Conservation (phyloP, 2,888 invertebrate genomes). For the Lasioglossum vierecki region DNA sequence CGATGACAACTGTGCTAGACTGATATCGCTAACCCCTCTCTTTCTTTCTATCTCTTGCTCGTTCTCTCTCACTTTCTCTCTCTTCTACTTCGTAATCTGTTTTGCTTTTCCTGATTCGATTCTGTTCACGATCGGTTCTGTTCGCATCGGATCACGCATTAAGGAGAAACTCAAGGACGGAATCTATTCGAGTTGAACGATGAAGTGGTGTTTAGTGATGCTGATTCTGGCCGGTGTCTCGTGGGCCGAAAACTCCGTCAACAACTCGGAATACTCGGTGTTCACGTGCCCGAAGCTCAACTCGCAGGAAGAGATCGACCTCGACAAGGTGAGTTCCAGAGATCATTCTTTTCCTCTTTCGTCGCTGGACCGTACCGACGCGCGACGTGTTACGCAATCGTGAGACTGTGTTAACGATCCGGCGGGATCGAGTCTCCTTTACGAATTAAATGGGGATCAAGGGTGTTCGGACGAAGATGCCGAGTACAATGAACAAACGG, state of each 20-base stretch:
- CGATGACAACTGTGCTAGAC: slow-evolving; percentile 21
- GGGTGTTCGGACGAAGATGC: not conserved
- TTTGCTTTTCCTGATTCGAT: not conserved
- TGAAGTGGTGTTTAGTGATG: slow-evolving; percentile 73
- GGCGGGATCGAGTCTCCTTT: not conserved
- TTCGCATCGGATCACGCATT: not conserved
- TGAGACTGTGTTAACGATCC: not conserved
- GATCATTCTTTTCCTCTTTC: not conserved
- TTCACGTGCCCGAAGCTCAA: slow-evolving; percentile 70
- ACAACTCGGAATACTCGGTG: slow-evolving; percentile 55
- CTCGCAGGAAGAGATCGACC: slow-evolving; percentile 75
- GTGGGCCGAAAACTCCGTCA: slow-evolving; percentile 72
- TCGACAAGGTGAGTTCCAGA: slow-evolving; percentile 68
- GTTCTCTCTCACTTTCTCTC: not conserved
- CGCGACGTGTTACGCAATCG: slow-evolving; percentile 23
- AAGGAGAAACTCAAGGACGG: slow-evolving; percentile 36
- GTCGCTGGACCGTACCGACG: not conserved
- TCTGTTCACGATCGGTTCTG: too few relatives aligned
- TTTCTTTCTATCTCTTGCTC: not conserved
- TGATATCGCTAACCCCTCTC: not conserved
- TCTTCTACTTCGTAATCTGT: not conserved
- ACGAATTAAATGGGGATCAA: not conserved
- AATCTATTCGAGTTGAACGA: slow-evolving; percentile 57
- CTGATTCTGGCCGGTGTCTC: slow-evolving; percentile 70
- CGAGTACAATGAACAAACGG: not conserved